A percentile compares a stretch with the other conserved stretches of the same genome.
These are phyloP conservation scores for Accipiter minullus DNA, from an alignment of 2,797 vertebrate species.

Conservation along the genomic window DNA sequence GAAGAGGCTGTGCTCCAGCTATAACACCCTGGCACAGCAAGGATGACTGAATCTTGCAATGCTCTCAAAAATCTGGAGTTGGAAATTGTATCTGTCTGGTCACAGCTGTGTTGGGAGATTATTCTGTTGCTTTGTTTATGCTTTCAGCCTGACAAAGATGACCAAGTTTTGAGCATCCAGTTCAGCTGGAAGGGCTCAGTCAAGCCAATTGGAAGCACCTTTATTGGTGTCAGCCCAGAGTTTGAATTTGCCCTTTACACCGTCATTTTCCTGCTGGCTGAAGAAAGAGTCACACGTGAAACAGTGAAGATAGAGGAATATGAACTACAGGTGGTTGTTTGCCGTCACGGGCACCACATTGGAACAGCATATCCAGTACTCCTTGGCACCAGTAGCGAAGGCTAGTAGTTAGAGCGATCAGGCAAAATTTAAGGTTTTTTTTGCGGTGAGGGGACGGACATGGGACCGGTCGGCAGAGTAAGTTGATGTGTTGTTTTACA, in stretches of 20 bases:
- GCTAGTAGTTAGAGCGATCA: not conserved
- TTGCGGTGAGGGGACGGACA: not conserved
- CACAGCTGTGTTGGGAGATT: not conserved
- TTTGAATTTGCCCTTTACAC: constrained; percentile 87
- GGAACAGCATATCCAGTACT: constrained; percentile 85
- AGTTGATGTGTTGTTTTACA: not conserved
- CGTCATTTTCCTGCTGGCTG: constrained; percentile 79
- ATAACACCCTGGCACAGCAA: not conserved
- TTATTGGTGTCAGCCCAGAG: constrained; percentile 85
- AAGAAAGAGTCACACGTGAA: constrained; percentile 73
- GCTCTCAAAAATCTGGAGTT: not conserved
- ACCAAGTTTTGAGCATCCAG: constrained; percentile 86
- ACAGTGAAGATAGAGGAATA: constrained; percentile 80
- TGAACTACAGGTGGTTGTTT: constrained; percentile 80
- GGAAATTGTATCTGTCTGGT: not conserved
- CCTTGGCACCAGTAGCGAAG: constrained; percentile 74
- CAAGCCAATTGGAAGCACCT: constrained; percentile 81
- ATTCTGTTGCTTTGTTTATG: not conserved
- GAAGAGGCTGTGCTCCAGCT: not conserved
- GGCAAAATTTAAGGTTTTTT: not conserved
- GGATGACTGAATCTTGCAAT: not conserved
- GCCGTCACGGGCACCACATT: constrained; percentile 77
- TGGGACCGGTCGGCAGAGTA: fast-evolving
- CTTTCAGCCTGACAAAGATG: constrained; percentile 81
- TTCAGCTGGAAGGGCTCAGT: constrained; percentile 84